These are phyloP conservation scores for Hydraecia micacea DNA, from an alignment of 2,888 invertebrate species.

Conservation along the genomic window DNA sequence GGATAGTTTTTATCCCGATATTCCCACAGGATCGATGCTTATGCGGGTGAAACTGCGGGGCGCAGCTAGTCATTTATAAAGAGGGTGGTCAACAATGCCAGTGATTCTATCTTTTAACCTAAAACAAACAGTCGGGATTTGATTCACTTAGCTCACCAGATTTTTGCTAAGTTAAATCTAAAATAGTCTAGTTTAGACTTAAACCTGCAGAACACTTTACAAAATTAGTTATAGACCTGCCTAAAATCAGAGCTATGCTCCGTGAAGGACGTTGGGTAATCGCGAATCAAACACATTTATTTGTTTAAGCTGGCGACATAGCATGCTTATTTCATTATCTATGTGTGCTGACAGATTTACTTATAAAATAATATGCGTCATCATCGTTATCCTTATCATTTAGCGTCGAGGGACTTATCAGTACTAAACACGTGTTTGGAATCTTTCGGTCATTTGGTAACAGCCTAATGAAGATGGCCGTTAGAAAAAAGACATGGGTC, in stretches of 20 bases:
- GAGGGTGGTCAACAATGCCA: conserved; percentile 11
- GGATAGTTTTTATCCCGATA: no score
- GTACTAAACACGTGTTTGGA: conserved; percentile 8
- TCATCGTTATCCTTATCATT: conserved; percentile 42
- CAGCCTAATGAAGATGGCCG: neutral
- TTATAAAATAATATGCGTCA: conserved; percentile 44
- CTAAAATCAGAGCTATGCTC: conserved; percentile 20
- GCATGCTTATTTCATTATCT: conserved; percentile 34
- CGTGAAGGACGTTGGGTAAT: conserved; percentile 38
- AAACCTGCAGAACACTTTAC: conserved; percentile 6
- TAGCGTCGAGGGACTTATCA: neutral
- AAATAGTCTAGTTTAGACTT: conserved; percentile 8
- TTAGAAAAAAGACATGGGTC: conserved; percentile 7
- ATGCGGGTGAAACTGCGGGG: no score
- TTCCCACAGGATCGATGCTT: no score
- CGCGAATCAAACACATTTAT: conserved; percentile 34
- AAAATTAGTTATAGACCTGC: conserved; percentile 23
- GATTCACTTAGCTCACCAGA: conserved; percentile 3
- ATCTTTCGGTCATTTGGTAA: conserved; percentile 18
- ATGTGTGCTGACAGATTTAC: conserved; percentile 46
- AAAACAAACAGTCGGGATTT: neutral
- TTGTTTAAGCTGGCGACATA: conserved; percentile 34
- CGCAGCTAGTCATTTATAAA: conserved; percentile 23
- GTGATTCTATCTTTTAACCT: neutral
- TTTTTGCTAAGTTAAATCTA: neutral